Evolutionary conservation across 2,888 invertebrate genomes (phyloP).

Genomic region (Hyposoter didymator): DNA sequence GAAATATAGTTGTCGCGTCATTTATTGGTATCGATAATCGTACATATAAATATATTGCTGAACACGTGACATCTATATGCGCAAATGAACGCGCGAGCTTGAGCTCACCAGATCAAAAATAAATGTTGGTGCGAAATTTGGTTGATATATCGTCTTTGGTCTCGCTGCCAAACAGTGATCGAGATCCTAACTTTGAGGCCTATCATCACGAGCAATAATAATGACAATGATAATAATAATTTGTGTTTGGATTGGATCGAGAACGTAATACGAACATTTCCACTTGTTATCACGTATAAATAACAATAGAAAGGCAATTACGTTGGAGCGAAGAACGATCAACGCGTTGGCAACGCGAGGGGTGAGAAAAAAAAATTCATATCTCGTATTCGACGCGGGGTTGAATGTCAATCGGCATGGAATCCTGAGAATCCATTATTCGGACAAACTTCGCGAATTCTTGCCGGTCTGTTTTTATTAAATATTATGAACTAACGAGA

Average conservation of each 20-base stretch:
- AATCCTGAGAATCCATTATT: conserved; percentile 2
- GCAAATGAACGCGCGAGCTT: conserved; percentile 5
- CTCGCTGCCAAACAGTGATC: conserved; percentile 41
- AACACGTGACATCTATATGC: conserved; percentile 6
- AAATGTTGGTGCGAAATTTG: conserved; percentile 52
- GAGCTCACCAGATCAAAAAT: conserved; percentile 51
- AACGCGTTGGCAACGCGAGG: not conserved
- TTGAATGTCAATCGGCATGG: not conserved
- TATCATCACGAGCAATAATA: conserved; percentile 22
- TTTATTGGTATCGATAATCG: conserved; percentile 5
- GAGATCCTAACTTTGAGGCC: conserved; percentile 36
- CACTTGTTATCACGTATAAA: conserved; percentile 2
- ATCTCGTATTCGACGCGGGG: conserved; percentile 3
- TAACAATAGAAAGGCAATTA: not conserved
- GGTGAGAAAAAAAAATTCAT: conserved; percentile 1
- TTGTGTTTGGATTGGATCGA: not conserved
- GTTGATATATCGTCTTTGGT: conserved; percentile 30
- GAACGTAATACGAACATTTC: conserved; percentile 19
- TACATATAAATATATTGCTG: not conserved
- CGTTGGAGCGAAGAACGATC: not conserved
- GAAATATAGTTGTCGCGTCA: conserved; percentile 14
- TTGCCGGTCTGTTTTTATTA: not conserved
- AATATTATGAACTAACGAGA: not conserved
- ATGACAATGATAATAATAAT: conserved; percentile 6
- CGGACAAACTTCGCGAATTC: not conserved